Conservation (phyloP, 2,113 vertebrate species). For the Albula glossodonta region DNA sequence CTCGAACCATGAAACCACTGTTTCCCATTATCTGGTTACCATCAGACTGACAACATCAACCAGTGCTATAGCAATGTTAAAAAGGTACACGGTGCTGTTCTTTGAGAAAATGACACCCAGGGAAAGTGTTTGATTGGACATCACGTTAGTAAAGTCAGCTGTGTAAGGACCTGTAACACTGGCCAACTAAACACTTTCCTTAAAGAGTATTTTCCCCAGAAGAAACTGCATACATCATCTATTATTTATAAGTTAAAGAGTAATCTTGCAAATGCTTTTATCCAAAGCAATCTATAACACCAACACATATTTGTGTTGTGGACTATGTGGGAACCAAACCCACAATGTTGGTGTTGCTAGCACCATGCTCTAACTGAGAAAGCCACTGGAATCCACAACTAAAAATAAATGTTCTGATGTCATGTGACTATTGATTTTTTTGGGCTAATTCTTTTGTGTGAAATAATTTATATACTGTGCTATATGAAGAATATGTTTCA, state of each 20-base stretch:
- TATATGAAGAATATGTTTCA: neutral
- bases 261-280: too few species aligned
- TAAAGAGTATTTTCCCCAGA: too few species aligned
- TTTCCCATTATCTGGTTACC: neutral
- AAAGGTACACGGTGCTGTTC: neutral
- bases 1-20: neutral
- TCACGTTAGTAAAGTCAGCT: too few species aligned
- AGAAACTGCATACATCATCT: too few species aligned
- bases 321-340: too few species aligned
- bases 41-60: neutral
- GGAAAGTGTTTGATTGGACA: neutral
- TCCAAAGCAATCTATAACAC: too few species aligned
- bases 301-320: too few species aligned
- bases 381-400: too few species aligned
- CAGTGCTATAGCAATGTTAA: neutral
- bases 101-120: neutral
- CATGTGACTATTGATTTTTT: neutral
- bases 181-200: too few species aligned
- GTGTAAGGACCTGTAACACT: neutral
- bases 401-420: neutral
- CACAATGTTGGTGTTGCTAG: too few species aligned
- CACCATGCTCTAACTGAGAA: too few species aligned
- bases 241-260: too few species aligned
- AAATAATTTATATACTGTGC: neutral
- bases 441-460: neutral